phyloP scores from a whole-genome alignment of 2,888 invertebrate genomes.

The Ormyrus rosae region DNA sequence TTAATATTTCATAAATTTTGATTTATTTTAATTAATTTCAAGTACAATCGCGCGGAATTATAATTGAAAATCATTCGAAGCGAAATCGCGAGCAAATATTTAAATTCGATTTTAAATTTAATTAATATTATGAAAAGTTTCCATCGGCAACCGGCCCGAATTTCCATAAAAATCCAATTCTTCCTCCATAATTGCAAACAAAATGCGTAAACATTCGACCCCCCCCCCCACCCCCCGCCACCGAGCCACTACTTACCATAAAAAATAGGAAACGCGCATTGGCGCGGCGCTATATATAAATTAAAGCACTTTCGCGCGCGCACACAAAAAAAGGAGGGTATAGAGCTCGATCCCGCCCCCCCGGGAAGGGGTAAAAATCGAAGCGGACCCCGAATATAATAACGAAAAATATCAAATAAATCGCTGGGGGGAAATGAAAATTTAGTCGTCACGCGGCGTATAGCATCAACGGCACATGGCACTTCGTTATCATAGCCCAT shows the following conservation, averaged over 20 bases:
- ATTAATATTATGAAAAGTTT: slow-evolving; percentile 56
- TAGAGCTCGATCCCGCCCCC: not conserved
- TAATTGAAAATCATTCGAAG: slow-evolving; percentile 57
- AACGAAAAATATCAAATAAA: slow-evolving; percentile 55
- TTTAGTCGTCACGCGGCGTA: slow-evolving; percentile 46
- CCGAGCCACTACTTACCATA: slow-evolving; percentile 35
- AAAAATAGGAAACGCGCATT: slow-evolving; percentile 15
- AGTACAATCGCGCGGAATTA: slow-evolving; percentile 54
- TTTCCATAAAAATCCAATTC: slow-evolving; percentile 57
- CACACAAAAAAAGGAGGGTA: slow-evolving; percentile 8
- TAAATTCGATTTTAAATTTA: slow-evolving; percentile 58
- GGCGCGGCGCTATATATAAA: not conserved
- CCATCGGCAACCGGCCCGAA: slow-evolving; percentile 46
- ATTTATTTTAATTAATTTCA: slow-evolving; percentile 58
- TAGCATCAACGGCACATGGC: slow-evolving; percentile 53
- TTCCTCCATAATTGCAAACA: slow-evolving; percentile 47
- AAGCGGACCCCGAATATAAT: slow-evolving; percentile 39
- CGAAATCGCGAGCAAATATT: slow-evolving; percentile 53
- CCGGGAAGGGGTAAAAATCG: slow-evolving; percentile 3
- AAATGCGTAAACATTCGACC: slow-evolving; percentile 49
- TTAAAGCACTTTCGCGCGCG: not conserved
- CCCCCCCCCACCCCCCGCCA: not conserved
- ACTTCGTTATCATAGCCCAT: slow-evolving; percentile 60
- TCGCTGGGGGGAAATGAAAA: slow-evolving; percentile 53
- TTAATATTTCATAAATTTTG: slow-evolving; percentile 54